These are phyloP conservation scores for Lepeophtheirus salmonis DNA, from an alignment of 1,140 invertebrate genomes.

Conservation along the genomic window DNA sequence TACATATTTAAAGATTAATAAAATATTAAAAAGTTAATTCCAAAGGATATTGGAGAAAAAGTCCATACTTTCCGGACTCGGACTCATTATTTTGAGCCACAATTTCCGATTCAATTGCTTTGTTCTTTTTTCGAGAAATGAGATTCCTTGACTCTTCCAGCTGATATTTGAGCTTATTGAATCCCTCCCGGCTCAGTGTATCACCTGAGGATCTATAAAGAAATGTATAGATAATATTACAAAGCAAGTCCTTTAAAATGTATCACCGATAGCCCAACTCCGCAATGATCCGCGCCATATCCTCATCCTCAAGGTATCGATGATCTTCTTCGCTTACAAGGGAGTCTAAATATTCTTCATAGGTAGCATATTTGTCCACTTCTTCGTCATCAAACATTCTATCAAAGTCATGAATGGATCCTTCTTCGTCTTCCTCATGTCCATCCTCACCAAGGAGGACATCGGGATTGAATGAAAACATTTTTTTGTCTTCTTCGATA, in stretches of 20 bases:
- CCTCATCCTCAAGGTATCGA: conserved; percentile 2
- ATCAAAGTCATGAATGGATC: too few relatives aligned
- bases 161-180: not conserved
- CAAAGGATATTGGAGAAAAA: too few relatives aligned
- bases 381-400: too few relatives aligned
- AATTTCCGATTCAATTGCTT: too few relatives aligned
- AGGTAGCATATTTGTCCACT: not conserved
- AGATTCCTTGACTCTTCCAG: not conserved
- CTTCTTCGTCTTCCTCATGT: too few relatives aligned
- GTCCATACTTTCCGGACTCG: not conserved
- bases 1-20: not conserved
- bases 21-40: not conserved
- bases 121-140: not conserved
- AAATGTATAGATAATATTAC: not conserved
- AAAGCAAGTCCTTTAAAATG: not conserved
- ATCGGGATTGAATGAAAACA: too few relatives aligned
- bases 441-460: too few relatives aligned
- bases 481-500: too few relatives aligned
- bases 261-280: conserved; percentile 2
- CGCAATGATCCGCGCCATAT: conserved; percentile 2
- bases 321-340: conserved; percentile 8
- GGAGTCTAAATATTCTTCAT: conserved; percentile 10
- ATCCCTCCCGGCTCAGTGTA: not conserved
- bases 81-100: not conserved
- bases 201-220: not conserved